Evolutionary conservation across 2,888 invertebrate genomes (phyloP).

Genomic region (Drosophila subsilvestris): DNA sequence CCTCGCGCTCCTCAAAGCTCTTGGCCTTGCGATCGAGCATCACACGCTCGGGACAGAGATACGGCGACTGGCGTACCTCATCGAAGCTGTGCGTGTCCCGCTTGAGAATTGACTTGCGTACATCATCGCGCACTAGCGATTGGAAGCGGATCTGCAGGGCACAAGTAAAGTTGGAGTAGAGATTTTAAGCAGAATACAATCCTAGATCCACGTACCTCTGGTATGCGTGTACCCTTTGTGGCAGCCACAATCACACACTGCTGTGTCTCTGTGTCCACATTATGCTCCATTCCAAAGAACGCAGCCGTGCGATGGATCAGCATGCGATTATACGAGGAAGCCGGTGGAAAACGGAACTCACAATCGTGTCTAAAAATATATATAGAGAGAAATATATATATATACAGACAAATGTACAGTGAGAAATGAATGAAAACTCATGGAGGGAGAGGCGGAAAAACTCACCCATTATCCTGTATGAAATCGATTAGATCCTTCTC

Average conservation of each 20-base stretch:
- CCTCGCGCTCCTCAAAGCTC: slow-evolving; percentile 96
- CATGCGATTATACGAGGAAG: slow-evolving; percentile 98
- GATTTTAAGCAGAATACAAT: background rate
- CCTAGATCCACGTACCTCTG: slow-evolving; percentile 75
- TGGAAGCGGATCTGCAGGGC: slow-evolving; percentile 87
- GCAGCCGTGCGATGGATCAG: slow-evolving; percentile 96
- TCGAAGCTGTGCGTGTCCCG: slow-evolving; percentile 92
- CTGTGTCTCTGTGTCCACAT: slow-evolving; percentile 92
- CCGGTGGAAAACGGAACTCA: slow-evolving; percentile 93
- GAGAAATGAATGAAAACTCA: background rate
- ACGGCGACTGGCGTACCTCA: slow-evolving; percentile 86
- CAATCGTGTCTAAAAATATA: slow-evolving; percentile 86
- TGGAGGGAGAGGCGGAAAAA: background rate
- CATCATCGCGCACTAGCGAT: slow-evolving; percentile 89
- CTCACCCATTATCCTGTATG: slow-evolving; percentile 91
- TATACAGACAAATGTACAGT: background rate
- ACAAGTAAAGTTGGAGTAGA: background rate
- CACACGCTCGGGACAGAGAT: slow-evolving; percentile 87
- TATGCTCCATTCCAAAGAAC: slow-evolving; percentile 97
- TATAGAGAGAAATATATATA: background rate
- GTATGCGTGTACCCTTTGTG: slow-evolving; percentile 85
- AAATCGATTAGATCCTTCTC: slow-evolving; percentile 94
- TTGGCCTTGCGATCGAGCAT: slow-evolving; percentile 90
- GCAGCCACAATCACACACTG: slow-evolving; percentile 93
- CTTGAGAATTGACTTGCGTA: slow-evolving; percentile 91